Evolutionary conservation across 1,140 invertebrate species (phyloP).

Genomic region (Belonocnema kinseyi): DNA sequence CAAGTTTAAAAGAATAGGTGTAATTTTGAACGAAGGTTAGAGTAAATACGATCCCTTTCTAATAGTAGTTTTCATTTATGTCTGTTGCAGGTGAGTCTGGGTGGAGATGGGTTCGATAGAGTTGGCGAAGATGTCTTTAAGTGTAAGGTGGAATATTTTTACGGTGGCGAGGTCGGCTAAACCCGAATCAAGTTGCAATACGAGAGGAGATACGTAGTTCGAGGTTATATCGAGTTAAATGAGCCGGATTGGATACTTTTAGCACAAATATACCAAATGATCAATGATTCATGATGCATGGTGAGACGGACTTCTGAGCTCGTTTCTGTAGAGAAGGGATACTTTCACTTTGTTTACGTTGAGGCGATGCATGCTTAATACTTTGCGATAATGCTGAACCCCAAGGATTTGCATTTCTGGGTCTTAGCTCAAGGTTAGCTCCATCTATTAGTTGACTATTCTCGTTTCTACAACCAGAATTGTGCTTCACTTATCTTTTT

Average conservation of each 20-base stretch:
- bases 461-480: too few species aligned
- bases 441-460: too few species aligned
- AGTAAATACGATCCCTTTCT: slow-evolving; percentile 25
- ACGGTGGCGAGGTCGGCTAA: slow-evolving; percentile 33
- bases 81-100: slow-evolving; percentile 44
- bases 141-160: slow-evolving; percentile 37
- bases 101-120: neutral
- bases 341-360: slow-evolving; percentile 31
- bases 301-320: neutral
- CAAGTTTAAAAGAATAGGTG: neutral
- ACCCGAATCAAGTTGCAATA: slow-evolving; percentile 11
- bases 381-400: neutral
- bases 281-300: slow-evolving; percentile 10
- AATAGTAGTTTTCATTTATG: slow-evolving; percentile 14
- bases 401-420: slow-evolving; percentile 8
- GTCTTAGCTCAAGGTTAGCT: slow-evolving; percentile 12
- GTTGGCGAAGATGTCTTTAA: slow-evolving; percentile 23
- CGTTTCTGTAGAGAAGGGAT: slow-evolving; percentile 5
- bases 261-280: slow-evolving; percentile 10
- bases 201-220: neutral
- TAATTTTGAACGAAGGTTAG: slow-evolving; percentile 19
- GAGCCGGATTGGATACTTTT: slow-evolving; percentile 35
- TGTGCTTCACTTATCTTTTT: too few species aligned
- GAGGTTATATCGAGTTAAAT: slow-evolving; percentile 43
- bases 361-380: slow-evolving; percentile 1